Evolutionary conservation across 2,113 vertebrate genomes (phyloP).

Genomic region (Canis aureus): DNA sequence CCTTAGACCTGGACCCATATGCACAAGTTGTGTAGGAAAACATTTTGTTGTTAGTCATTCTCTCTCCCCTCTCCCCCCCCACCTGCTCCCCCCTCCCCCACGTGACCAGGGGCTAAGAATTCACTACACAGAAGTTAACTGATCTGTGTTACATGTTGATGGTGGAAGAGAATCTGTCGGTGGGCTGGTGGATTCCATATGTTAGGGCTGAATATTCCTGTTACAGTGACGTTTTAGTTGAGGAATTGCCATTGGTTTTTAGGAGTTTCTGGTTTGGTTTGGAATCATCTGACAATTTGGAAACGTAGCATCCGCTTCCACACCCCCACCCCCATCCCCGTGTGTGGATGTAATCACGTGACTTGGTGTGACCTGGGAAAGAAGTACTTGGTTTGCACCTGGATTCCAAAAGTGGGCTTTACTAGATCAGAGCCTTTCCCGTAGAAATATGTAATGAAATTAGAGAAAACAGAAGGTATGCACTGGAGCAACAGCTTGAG

Average conservation of each 20-base stretch:
- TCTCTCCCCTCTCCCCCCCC: neutral
- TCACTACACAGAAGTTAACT: neutral
- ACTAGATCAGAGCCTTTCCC: constrained; percentile 8
- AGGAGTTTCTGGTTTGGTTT: constrained; percentile 22
- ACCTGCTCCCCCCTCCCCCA: neutral
- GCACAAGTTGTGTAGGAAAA: neutral
- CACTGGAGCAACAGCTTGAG: neutral
- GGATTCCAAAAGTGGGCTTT: constrained; percentile 39
- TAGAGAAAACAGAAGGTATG: neutral
- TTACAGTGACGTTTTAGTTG: neutral
- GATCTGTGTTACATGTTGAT: neutral
- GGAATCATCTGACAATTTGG: constrained; percentile 47
- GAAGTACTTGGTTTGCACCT: constrained; percentile 27
- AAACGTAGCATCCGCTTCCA: neutral
- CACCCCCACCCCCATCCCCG: neutral
- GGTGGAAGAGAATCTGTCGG: neutral
- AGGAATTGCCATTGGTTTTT: constrained; percentile 54
- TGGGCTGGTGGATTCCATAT: neutral
- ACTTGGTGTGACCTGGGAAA: constrained; percentile 39
- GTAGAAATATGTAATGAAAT: neutral
- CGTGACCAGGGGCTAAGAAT: neutral
- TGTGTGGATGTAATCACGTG: constrained; percentile 50
- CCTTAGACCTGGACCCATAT: neutral
- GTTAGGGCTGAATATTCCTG: neutral
- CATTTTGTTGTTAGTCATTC: neutral